Conservation (phyloP, 2,888 invertebrate genomes). For the Ephialtes manifestator region DNA sequence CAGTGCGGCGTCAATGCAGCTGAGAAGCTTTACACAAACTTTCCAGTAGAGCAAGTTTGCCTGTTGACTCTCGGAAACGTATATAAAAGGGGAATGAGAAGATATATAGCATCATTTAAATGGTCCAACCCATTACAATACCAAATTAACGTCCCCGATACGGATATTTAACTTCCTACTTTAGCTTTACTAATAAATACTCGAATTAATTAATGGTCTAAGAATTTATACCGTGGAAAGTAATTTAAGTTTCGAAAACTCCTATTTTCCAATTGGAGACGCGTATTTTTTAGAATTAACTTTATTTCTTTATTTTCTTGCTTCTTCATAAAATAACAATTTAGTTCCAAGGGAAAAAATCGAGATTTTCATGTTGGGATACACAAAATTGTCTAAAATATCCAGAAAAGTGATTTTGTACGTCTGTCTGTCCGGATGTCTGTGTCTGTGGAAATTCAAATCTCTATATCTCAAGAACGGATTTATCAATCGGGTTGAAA, state of each 20-base stretch:
- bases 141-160: slow-evolving; percentile 5
- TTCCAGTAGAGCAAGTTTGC: slow-evolving; percentile 3
- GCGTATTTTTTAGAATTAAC: not conserved
- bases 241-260: slow-evolving; percentile 30
- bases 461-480: no score
- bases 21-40: slow-evolving; percentile 29
- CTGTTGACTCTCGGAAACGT: not conserved
- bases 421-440: no score
- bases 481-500: no score
- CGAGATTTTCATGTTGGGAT: no score
- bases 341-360: no score
- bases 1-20: not conserved
- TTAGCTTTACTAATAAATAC: not conserved
- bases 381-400: no score
- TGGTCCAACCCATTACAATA: slow-evolving; percentile 27
- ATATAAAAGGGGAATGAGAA: not conserved
- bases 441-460: no score
- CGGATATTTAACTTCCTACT: not conserved
- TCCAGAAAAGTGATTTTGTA: no score
- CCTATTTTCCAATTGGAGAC: not conserved
- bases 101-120: slow-evolving; percentile 21
- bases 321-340: not conserved
- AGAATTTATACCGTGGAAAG: not conserved
- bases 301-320: not conserved
- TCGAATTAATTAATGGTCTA: slow-evolving; percentile 3